Conservation (phyloP, 1,140 invertebrate genomes). For the Caerostris darwini region DNA sequence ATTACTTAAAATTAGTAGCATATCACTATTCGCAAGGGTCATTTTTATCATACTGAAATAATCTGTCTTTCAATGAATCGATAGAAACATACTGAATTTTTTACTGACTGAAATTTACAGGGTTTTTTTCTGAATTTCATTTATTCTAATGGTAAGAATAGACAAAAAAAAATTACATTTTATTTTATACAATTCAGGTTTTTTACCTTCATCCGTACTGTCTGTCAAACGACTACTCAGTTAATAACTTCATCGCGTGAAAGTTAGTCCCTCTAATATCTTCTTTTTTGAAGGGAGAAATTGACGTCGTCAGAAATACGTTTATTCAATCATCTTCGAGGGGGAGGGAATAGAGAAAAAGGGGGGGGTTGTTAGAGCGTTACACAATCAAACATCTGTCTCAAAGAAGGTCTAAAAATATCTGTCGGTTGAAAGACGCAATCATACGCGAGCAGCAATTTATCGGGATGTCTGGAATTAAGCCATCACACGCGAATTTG, state of each 20-base stretch:
- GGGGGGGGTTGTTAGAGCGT: slow-evolving; percentile 16
- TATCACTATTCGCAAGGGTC: too few relatives aligned
- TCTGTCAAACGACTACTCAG: background rate
- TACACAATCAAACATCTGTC: slow-evolving; percentile 32
- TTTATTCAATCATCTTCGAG: background rate
- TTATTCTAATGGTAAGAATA: too few relatives aligned
- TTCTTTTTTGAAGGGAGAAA: background rate
- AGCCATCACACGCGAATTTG: background rate
- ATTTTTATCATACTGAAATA: too few relatives aligned
- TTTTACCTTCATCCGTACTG: too few relatives aligned
- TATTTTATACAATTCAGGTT: background rate
- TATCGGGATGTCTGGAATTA: slow-evolving; percentile 26
- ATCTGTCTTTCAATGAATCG: too few relatives aligned
- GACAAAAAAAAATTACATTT: too few relatives aligned
- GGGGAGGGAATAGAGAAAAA: background rate
- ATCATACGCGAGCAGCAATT: slow-evolving; percentile 4
- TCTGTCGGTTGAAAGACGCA: background rate
- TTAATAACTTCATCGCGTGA: slow-evolving; percentile 18
- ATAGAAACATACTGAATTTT: too few relatives aligned
- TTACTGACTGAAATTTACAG: too few relatives aligned
- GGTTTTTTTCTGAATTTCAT: too few relatives aligned
- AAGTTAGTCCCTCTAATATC: background rate
- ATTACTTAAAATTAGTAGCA: too few relatives aligned
- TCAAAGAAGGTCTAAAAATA: background rate
- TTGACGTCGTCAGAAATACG: slow-evolving; percentile 13